Conservation (phyloP, 2,888 invertebrate species). For the Fissipunctia ypsillon region DNA sequence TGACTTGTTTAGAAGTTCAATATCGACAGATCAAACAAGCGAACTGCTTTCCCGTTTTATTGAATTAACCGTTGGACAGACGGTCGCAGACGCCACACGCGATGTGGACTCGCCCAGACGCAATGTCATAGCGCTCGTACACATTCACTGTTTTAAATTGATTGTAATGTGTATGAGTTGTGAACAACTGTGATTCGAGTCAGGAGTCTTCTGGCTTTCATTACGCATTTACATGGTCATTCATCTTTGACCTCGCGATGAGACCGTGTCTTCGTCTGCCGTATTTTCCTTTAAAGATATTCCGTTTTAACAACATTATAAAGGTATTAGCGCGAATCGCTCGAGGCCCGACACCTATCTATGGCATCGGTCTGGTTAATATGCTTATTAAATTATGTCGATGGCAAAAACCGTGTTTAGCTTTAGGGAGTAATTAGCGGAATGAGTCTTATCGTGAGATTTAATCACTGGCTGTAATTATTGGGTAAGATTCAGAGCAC, state of each 20-base stretch:
- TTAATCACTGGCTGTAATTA: constrained; percentile 89
- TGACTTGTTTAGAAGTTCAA: constrained; percentile 79
- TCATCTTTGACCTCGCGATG: constrained; percentile 87
- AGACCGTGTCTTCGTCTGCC: constrained; percentile 74
- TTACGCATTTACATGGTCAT: constrained; percentile 87
- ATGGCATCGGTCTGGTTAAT: constrained; percentile 88
- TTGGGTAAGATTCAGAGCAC: constrained; percentile 81
- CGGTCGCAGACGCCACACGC: constrained; percentile 82
- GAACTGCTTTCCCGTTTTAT: constrained; percentile 79
- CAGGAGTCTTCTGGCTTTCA: constrained; percentile 84
- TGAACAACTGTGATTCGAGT: constrained; percentile 86
- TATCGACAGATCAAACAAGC: constrained; percentile 76
- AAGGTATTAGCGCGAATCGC: constrained; percentile 85
- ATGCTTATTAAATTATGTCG: constrained; percentile 90
- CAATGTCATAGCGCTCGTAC: constrained; percentile 81
- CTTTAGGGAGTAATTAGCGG: constrained; percentile 90
- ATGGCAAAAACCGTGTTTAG: constrained; percentile 89
- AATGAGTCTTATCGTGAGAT: constrained; percentile 87
- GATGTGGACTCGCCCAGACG: constrained; percentile 80
- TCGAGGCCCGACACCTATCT: constrained; percentile 84
- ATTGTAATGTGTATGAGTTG: constrained; percentile 87
- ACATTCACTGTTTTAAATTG: constrained; percentile 86
- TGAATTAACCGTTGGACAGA: constrained; percentile 78
- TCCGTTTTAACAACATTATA: constrained; percentile 80
- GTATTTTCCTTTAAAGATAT: constrained; percentile 75